Conservation (phyloP, 2,888 invertebrate species). For the Lasioglossum calceatum region DNA sequence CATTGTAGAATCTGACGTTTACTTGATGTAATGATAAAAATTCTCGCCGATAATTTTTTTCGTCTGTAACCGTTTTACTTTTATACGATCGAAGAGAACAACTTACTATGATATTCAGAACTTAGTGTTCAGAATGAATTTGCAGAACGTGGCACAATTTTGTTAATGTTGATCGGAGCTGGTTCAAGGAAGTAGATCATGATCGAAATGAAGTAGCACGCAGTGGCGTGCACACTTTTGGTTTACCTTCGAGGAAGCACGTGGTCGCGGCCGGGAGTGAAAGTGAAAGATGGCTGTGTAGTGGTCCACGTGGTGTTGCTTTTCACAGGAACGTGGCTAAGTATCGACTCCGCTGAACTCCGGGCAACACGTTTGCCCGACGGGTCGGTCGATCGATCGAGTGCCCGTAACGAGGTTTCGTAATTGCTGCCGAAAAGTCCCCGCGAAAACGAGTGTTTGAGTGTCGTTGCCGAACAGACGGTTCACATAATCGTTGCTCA, state of each 20-base stretch:
- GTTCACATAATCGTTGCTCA: not conserved
- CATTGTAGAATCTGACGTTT: not conserved
- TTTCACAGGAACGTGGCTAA: conserved; percentile 54
- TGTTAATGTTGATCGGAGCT: not conserved
- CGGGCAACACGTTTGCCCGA: conserved; percentile 23
- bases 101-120: no score
- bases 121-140: not conserved
- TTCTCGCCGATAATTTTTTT: not conserved
- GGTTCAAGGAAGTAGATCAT: conserved; percentile 5
- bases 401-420: not conserved
- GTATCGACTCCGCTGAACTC: conserved; percentile 49
- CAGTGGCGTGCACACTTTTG: conserved; percentile 2
- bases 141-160: not conserved
- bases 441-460: not conserved
- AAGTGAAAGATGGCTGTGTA: conserved; percentile 71
- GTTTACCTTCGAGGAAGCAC: conserved; percentile 64
- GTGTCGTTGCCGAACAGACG: not conserved
- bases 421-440: not conserved
- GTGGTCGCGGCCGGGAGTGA: conserved; percentile 70
- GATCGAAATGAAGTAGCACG: conserved; percentile 2
- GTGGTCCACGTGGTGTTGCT: conserved; percentile 72
- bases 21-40: not conserved
- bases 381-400: conserved; percentile 1
- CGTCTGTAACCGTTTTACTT: not conserved
- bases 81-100: not conserved